Evolutionary conservation across 1,140 invertebrate genomes (phyloP).

Genomic region (Hirudo medicinalis): DNA sequence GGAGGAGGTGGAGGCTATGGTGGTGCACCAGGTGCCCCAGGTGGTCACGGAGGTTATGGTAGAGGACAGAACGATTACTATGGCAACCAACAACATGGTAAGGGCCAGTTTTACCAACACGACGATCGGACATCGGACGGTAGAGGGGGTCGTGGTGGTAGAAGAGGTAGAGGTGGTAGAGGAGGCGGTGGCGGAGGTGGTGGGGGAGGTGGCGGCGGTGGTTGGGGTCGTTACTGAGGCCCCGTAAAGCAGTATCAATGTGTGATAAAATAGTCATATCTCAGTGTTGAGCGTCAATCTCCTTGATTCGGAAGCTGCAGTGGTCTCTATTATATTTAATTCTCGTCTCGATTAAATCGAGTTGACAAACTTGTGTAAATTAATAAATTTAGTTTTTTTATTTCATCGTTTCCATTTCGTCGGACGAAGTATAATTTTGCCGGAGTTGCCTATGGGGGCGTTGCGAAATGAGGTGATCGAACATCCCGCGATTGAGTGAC

Average conservation of each 20-base stretch:
- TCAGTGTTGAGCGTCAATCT: too few species aligned
- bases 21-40: conserved; percentile 26
- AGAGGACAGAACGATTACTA: conserved; percentile 26
- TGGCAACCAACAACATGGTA: conserved; percentile 19
- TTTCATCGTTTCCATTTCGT: too few species aligned
- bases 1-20: conserved; percentile 25
- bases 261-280: too few species aligned
- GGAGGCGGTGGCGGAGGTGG: neutral
- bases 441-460: too few species aligned
- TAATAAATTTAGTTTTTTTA: too few species aligned
- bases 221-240: neutral
- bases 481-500: too few species aligned
- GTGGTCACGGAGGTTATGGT: conserved; percentile 25
- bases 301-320: too few species aligned
- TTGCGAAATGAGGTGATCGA: too few species aligned
- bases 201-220: neutral
- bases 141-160: neutral
- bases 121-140: neutral
- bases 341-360: too few species aligned
- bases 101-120: neutral
- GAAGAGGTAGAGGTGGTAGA: conserved; percentile 17
- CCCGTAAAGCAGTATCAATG: neutral
- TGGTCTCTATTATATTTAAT: too few species aligned
- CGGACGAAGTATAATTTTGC: too few species aligned
- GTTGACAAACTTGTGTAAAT: too few species aligned